A percentile compares a stretch with the other conserved stretches of the same genome.
phyloP scores from a whole-genome alignment of 2,888 invertebrate species.

The Leptothorax acervorum region DNA sequence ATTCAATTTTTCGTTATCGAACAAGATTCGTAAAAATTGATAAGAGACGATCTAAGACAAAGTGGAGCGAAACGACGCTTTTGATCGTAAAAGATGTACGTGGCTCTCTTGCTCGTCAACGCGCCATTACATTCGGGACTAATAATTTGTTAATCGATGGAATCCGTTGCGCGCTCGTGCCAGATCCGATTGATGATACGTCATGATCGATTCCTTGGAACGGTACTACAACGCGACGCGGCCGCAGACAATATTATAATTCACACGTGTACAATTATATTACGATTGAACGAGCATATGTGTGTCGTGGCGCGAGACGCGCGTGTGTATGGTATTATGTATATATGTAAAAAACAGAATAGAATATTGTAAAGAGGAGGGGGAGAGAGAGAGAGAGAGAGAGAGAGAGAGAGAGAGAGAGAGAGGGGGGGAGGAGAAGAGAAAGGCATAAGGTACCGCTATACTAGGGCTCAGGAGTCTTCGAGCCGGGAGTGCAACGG shows the following conservation, averaged over 20 bases:
- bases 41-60: background rate
- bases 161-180: background rate
- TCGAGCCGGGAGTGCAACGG: conserved; percentile 81
- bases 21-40: background rate
- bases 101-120: background rate
- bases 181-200: conserved; percentile 30
- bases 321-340: background rate
- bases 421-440: conserved; percentile 19
- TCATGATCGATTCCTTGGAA: background rate
- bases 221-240: conserved; percentile 45
- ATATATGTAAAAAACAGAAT: background rate
- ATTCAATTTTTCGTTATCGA: background rate
- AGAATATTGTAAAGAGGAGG: background rate
- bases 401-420: too few relatives aligned
- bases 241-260: conserved; percentile 22
- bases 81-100: background rate
- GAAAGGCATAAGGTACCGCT: conserved; percentile 78
- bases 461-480: conserved; percentile 74
- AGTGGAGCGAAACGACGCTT: background rate
- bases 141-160: conserved; percentile 14
- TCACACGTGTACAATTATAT: background rate
- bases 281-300: background rate
- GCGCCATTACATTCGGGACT: background rate
- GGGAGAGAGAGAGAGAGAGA: too few relatives aligned
- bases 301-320: background rate